Base-by-base conservation (phyloP, 2,113 vertebrate species). In the Sterna hirundo region DNA sequence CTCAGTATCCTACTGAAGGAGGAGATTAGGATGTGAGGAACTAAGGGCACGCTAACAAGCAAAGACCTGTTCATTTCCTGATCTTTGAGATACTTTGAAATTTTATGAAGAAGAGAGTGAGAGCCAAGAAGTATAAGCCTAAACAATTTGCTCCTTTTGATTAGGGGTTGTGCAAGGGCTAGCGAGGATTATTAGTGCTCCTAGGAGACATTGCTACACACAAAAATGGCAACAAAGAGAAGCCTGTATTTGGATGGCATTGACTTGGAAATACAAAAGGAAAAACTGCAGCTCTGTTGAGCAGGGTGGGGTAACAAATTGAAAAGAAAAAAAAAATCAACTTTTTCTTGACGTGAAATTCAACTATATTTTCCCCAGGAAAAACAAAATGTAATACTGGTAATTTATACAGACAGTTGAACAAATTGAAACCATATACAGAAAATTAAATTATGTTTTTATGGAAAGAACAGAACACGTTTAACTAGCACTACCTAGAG, bases 361-460 rank as follows among this genome's bases (percentile, higher is more conserved):
- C 95, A 87, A 74, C 81, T 76, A 30, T 85, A 95, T 95, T 97
- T 97, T 97, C 95, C 93, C 42, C 85, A 95, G 93, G 78, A 94
- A 97, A 94, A 96, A 87, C 5, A 71, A 95, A 93, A 96, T 74
- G 38, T 46, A 94, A 92, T 94, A 57, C 82, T 71, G 71, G 78
- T 92, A 94, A 97, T 97, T 97, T 94, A 95, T 94, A 95, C 81
- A 95, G 95, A 95, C 78, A 93, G 79, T 91, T 91, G 86, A 83
- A 94, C 95, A 97, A 97, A 97, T 97, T 97, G 96, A 97, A 97
- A 95, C 96, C 96, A 95, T 90, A 88, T 87, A 94, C 86, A 13
- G 62, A 96, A 94, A 96, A 96, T 94, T 94, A 90, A 93, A 82
- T 95, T 95, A 94, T 36, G 57, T 46, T 88, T 96, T 95, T 96